Base-by-base conservation (phyloP, 2,113 vertebrate species). In the Rhinoderma darwinii region DNA sequence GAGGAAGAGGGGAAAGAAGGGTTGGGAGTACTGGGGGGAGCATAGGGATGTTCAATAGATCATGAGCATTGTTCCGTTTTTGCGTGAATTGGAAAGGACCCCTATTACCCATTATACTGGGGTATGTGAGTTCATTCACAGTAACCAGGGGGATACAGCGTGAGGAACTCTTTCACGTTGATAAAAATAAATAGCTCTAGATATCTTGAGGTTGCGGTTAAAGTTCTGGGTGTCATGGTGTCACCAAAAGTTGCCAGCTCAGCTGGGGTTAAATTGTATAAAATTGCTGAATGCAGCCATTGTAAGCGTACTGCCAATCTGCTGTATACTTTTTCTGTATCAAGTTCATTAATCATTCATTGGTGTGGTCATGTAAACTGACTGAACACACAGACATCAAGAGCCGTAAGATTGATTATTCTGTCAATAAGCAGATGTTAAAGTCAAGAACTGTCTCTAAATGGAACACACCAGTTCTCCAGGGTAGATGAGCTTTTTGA, bases 351-450 rank as follows among this genome's bases (percentile, higher is more conserved):
- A 77, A 77, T 72, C 47, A 78, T 54, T 54, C 17, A 54, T 54
- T 32, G 47, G 30, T 39, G 68, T 41, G 37, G 68, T 72, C 18
- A 56, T 78, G 47, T 56, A 54, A 18, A 25, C 68, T 72, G 68
- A 72, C 22, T 11, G 68, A 39, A 78, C 30, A 51, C 6, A 27
- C 32, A 22, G 44, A 51, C 32, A 51, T 18, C 14, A 3, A 51
- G n/a, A 51, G 27, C 44, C 0, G 47, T 20, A 27, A 77, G 43
- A 77, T 50, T 51, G 27, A 51, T 32, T 51, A 51, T 51, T 77
- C 47, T 77, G 75, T 51, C 75, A 77, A 77, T 51, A 32, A 32
- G 6, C 44, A 77, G 44, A 51, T 77, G 47, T 51, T 51, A 18
- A 22, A 20, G 17, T 77, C 44, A 77, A 18, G 30, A 43, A 77